Percentiles rank a stretch among this genome's conserved stretches.
These are phyloP conservation scores for Antennarius maculatus DNA, from an alignment of 2,797 vertebrate species.

Conservation along the genomic window DNA sequence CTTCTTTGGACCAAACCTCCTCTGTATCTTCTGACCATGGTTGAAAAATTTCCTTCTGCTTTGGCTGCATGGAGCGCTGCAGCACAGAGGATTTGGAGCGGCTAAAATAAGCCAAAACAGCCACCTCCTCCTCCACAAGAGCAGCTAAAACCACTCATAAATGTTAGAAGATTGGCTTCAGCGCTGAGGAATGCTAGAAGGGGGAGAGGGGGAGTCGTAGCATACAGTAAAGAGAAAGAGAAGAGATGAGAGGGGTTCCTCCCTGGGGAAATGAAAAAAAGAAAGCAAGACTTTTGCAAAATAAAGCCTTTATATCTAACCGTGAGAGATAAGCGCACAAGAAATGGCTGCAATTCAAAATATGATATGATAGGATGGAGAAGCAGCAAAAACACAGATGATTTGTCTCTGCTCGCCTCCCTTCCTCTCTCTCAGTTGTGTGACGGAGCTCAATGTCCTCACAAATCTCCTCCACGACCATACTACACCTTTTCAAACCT, in stretches of 20 bases:
- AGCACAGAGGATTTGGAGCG: conserved; percentile 58
- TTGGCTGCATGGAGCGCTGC: conserved; percentile 41
- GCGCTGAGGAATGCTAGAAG: conserved; percentile 15
- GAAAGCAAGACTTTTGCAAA: conserved; percentile 16
- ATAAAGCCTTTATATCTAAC: conserved; percentile 11
- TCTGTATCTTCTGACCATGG: conserved; percentile 36
- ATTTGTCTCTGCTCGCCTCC: conserved; percentile 3
- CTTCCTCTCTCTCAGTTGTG: conserved; percentile 27
- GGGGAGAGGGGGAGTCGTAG: conserved; percentile 20
- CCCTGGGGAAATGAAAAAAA: background rate
- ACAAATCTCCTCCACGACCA: conserved; percentile 23
- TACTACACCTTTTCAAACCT: conserved; percentile 35
- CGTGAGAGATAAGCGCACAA: conserved; percentile 13
- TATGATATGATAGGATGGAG: conserved; percentile 23
- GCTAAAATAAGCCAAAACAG: conserved; percentile 72
- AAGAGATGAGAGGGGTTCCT: conserved; percentile 9
- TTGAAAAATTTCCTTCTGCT: conserved; percentile 49
- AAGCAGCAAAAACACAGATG: conserved; percentile 21
- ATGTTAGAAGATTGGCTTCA: conserved; percentile 63
- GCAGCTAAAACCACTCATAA: conserved; percentile 65
- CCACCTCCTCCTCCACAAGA: conserved; percentile 58
- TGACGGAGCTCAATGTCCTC: conserved; percentile 43
- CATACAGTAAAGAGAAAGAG: conserved; percentile 33
- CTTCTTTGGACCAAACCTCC: conserved; percentile 41
- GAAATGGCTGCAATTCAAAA: conserved; percentile 9